Percentiles rank a stretch among this genome's conserved stretches.
These are phyloP conservation scores for Mactromeris polynyma DNA, from an alignment of 2,888 invertebrate genomes.

Conservation along the genomic window DNA sequence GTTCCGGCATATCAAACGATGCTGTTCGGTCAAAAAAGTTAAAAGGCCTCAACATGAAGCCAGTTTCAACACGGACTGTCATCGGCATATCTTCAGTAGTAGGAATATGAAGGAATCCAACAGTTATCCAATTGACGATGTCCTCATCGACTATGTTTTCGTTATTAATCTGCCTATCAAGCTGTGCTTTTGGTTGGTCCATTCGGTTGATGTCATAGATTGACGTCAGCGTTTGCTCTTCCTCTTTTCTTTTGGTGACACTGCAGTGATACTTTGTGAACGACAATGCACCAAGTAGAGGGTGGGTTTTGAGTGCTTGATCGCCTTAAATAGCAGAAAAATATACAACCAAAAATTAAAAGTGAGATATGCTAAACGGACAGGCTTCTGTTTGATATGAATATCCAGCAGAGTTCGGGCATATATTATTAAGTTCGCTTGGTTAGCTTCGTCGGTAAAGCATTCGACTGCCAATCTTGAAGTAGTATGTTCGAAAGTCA, in stretches of 20 bases:
- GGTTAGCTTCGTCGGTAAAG: too few species aligned
- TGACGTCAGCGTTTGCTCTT: slow-evolving; percentile 69
- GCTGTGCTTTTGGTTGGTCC: slow-evolving; percentile 59
- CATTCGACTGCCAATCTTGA: too few species aligned
- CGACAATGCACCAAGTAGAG: slow-evolving; percentile 68
- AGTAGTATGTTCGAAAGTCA: too few species aligned
- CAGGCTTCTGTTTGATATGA: too few species aligned
- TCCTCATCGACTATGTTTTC: slow-evolving; percentile 74
- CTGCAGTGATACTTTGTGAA: slow-evolving; percentile 76
- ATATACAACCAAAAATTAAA: not conserved
- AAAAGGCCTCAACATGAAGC: slow-evolving; percentile 73
- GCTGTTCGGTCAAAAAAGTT: slow-evolving; percentile 77
- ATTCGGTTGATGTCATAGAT: slow-evolving; percentile 68
- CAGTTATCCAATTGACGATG: slow-evolving; percentile 74
- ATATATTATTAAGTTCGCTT: too few species aligned
- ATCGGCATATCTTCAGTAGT: slow-evolving; percentile 77
- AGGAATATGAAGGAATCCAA: slow-evolving; percentile 77
- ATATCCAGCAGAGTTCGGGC: too few species aligned
- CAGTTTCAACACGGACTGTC: slow-evolving; percentile 72
- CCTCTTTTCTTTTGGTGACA: slow-evolving; percentile 74
- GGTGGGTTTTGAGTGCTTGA: slow-evolving; percentile 52
- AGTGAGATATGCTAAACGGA: too few species aligned
- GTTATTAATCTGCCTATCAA: slow-evolving; percentile 67
- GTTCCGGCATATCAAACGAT: slow-evolving; percentile 74
- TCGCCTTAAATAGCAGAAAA: slow-evolving; percentile 1